phyloP scores from a whole-genome alignment of 2,888 invertebrate species.

The Andrena fulva region DNA sequence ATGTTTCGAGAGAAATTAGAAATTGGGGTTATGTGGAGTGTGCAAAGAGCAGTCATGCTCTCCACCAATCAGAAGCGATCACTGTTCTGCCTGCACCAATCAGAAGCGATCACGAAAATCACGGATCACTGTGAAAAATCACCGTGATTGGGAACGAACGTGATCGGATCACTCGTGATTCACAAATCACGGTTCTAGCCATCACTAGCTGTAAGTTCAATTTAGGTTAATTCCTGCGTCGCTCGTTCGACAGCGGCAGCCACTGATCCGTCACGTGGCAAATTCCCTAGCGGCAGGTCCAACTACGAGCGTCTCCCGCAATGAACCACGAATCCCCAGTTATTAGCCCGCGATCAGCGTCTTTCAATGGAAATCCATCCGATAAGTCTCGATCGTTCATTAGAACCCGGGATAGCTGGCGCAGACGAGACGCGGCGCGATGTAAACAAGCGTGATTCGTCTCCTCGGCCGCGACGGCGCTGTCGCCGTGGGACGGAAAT shows the following conservation, averaged over 20 bases:
- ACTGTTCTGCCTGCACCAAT: too few species aligned
- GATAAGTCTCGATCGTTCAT: neutral
- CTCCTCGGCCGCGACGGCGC: slow-evolving; percentile 48
- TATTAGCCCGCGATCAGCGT: slow-evolving; percentile 11
- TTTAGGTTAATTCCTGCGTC: neutral
- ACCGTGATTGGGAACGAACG: too few species aligned
- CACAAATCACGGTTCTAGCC: too few species aligned
- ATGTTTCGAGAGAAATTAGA: too few species aligned
- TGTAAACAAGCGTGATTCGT: slow-evolving; percentile 41
- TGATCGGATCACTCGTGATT: too few species aligned
- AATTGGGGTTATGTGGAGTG: too few species aligned
- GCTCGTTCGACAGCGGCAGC: neutral
- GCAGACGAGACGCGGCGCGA: neutral
- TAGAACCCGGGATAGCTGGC: neutral
- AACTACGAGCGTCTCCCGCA: neutral
- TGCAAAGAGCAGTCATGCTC: too few species aligned
- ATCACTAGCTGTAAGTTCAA: too few species aligned
- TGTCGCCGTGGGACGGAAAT: slow-evolving; percentile 55
- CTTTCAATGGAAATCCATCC: neutral
- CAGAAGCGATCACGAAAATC: too few species aligned
- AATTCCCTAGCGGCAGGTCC: neutral
- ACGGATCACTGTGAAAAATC: too few species aligned
- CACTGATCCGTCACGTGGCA: neutral
- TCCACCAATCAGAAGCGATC: too few species aligned
- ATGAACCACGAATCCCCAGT: neutral